Base-by-base conservation (phyloP, 2,113 vertebrate genomes). In the Aegithalos caudatus region DNA sequence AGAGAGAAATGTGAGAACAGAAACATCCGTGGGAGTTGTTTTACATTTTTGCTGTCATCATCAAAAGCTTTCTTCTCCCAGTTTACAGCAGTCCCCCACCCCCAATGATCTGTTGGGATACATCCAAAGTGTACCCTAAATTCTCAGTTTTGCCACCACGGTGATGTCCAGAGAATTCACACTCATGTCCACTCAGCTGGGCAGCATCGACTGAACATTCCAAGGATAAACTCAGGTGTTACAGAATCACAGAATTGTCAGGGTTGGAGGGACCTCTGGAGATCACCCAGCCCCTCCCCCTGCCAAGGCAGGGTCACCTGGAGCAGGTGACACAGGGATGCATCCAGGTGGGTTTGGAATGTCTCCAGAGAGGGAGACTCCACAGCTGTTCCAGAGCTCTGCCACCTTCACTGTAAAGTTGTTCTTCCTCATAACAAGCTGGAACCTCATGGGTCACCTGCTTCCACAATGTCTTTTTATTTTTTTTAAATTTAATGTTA, bases 121-220 rank as follows among this genome's bases (percentile, higher is more conserved):
- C 42, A 50, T 10, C 47, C 45, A 35, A 29, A 69, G 54, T 22
- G n/a, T 38, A 22, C 4, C 81, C n/a, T 7, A 11, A 81, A 42
- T 53, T 61, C 61, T 62, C 42, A 10, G 6, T 51, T 85, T 50
- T 56, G 24, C 62, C 35, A 60, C 7, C 16, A 18, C 1, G 7
- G 37, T 0, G 0, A 35, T 9, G 14, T 24, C 28, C 83, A 44
- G 38, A 65, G 64, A 88, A 72, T 38, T 90, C 35, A 53, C 28
- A 31, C 2, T 4, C 33, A 58, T 0, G 0, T 20, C 31, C 70
- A 15, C 13, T 64, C 42, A 28, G 37, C 18, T 7, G 45, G 47
- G 48, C 1, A 1, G 45, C 81, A 64, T 8, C 0, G 5, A 33
- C 29, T 9, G 54, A 77, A 16, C 11, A 50, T 12, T 78, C 45